Base-by-base conservation (phyloP, 2,888 invertebrate genomes). In the Eledone cirrhosa region DNA sequence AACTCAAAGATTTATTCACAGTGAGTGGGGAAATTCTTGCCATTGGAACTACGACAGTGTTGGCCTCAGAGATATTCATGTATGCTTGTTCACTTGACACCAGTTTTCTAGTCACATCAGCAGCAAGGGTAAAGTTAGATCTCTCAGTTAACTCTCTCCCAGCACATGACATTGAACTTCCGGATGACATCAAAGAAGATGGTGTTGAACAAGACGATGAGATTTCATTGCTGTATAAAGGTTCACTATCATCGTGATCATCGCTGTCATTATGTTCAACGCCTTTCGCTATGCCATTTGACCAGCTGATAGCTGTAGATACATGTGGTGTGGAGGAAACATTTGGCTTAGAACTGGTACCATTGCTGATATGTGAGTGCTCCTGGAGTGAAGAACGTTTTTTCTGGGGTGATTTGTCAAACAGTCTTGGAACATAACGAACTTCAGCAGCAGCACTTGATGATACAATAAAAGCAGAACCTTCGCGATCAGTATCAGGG, bases 51-150 rank as follows among this genome's bases (percentile, higher is more conserved):
- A 76, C 29, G 24, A 76, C 47, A 48, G 76, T 48, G 48, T 76
- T 33, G 22, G 76, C 76, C 47, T 76, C 76, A 48, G 76, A 76
- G 29, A 76, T 48, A 48, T 76, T 76, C 76, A 76, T 27, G 48
- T 76, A 76, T 7, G 76, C 76, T 47, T 48, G 76, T 72, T 72
- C 72, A 22, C 33, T 24, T 22, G 72, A 41, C 31, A 72, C 33
- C 31, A 72, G 27, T 41, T 72, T 72, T 72, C 41, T 33, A n/a
- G 72, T 41, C n/a, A 3, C 19, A 76, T 11, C 22, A 19, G 24
- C n/a, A 76, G 27, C 27, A 48, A 47, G 48, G 4, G 48, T 33
- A 48, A 13, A 29, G 27, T n/a, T 48, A 16, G 48, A 3, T 48
- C 2, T 47, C 47, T 29, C 76, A 1, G 47, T 13, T 16, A 47